A percentile compares a stretch with the other conserved stretches of the same genome.
Evolutionary conservation across 2,888 invertebrate genomes (phyloP).

Genomic region (Hanleya hanleyi): DNA sequence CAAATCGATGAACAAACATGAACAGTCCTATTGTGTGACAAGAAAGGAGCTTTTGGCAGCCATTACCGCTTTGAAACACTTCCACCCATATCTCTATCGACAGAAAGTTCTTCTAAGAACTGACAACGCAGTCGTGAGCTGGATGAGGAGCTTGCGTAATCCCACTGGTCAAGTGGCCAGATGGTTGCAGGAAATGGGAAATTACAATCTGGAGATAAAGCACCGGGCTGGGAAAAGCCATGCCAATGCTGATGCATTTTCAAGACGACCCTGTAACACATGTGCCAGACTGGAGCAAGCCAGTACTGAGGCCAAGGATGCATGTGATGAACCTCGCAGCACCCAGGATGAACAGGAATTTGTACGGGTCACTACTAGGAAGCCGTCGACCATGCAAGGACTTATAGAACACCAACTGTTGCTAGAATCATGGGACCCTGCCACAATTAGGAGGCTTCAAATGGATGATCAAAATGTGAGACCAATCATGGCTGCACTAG

Average conservation of each 20-base stretch:
- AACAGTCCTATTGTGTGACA: constrained; percentile 25
- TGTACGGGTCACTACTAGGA: too few species aligned
- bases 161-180: constrained; percentile 21
- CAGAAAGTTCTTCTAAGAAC: constrained; percentile 14
- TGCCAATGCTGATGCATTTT: constrained; percentile 13
- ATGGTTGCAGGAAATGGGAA: constrained; percentile 19
- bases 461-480: too few species aligned
- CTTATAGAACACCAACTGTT: too few species aligned
- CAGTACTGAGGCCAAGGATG: too few species aligned
- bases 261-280: not conserved
- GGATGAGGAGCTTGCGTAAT: constrained; percentile 13
- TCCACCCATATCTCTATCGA: constrained; percentile 21
- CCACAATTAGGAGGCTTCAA: too few species aligned
- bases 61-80: constrained; percentile 11
- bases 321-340: too few species aligned
- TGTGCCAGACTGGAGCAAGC: not conserved
- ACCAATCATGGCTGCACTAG: too few species aligned
- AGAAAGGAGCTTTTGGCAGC: constrained; percentile 21
- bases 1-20: constrained; percentile 18
- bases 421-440: too few species aligned
- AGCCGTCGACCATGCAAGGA: too few species aligned
- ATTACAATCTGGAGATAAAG: constrained; percentile 14
- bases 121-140: constrained; percentile 22
- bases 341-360: too few species aligned
- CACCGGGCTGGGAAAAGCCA: constrained; percentile 11